Evolutionary conservation across 2,888 invertebrate species (phyloP).

Genomic region (Alloplasta piceator): DNA sequence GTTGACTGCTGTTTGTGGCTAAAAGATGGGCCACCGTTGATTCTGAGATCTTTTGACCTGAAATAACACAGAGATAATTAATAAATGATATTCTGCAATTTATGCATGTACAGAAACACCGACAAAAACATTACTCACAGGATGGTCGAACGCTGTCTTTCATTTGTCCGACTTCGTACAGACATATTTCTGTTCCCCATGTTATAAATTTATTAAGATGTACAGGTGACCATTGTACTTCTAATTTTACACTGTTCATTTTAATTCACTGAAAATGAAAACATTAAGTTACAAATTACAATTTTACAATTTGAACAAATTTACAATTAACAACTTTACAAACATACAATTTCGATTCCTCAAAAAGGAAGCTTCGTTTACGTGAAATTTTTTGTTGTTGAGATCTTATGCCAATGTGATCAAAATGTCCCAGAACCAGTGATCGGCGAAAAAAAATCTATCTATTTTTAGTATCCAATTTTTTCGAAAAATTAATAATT

Average conservation of each 20-base stretch:
- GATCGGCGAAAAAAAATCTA: no score
- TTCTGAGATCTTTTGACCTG: slow-evolving; percentile 89
- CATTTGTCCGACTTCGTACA: slow-evolving; percentile 90
- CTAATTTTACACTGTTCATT: slow-evolving; percentile 88
- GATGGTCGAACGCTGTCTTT: slow-evolving; percentile 85
- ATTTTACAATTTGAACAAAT: not conserved
- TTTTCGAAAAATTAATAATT: no score
- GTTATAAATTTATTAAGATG: slow-evolving; percentile 92
- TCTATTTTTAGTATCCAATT: no score
- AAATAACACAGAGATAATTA: slow-evolving; percentile 45
- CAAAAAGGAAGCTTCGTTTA: no score
- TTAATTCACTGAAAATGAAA: slow-evolving; percentile 43
- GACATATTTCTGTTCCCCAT: slow-evolving; percentile 95
- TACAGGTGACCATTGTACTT: slow-evolving; percentile 95
- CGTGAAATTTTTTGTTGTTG: no score
- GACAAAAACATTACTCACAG: slow-evolving; percentile 75
- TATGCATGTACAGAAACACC: not conserved
- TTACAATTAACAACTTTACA: not conserved
- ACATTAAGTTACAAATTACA: not conserved
- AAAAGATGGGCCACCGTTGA: slow-evolving; percentile 88
- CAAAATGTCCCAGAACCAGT: no score
- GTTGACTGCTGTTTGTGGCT: slow-evolving; percentile 89
- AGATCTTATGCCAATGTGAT: no score
- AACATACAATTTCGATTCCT: not conserved
- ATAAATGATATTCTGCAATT: slow-evolving; percentile 52